These are phyloP conservation scores for Glaucopsyche alexis DNA, from an alignment of 2,888 invertebrate species.

Conservation along the genomic window DNA sequence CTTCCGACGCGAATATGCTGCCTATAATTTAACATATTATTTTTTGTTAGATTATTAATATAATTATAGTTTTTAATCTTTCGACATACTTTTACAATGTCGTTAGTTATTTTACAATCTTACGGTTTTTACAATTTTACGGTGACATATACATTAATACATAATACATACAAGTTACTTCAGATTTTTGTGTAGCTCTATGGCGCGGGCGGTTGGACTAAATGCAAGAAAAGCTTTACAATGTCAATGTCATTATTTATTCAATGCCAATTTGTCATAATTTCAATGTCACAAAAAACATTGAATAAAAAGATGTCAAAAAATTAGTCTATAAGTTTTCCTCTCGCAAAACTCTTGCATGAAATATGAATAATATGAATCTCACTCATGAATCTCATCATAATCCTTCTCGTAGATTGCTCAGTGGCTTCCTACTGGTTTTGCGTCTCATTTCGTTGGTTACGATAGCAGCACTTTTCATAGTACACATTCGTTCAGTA, in stretches of 20 bases:
- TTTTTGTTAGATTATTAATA: too few relatives aligned
- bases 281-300: neutral
- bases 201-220: neutral
- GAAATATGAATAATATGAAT: neutral
- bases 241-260: too few relatives aligned
- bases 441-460: constrained; percentile 48
- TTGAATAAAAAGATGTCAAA: neutral
- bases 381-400: neutral
- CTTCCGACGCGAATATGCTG: too few relatives aligned
- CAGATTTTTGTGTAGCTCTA: too few relatives aligned
- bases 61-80: too few relatives aligned
- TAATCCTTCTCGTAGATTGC: neutral
- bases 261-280: too few relatives aligned
- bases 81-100: too few relatives aligned
- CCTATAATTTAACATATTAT: too few relatives aligned
- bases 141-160: too few relatives aligned
- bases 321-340: neutral
- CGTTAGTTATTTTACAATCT: too few relatives aligned
- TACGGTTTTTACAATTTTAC: too few relatives aligned
- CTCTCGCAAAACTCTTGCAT: neutral
- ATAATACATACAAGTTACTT: too few relatives aligned
- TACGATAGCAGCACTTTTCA: constrained; percentile 48
- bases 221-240: neutral
- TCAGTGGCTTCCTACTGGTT: constrained; percentile 39
- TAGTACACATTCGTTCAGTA: constrained; percentile 54